A percentile compares a stretch with the other conserved stretches of the same genome.
Conservation (phyloP, 53 echinoderm and acorn worm genomes). For the Hippasteria phrygiana region DNA sequence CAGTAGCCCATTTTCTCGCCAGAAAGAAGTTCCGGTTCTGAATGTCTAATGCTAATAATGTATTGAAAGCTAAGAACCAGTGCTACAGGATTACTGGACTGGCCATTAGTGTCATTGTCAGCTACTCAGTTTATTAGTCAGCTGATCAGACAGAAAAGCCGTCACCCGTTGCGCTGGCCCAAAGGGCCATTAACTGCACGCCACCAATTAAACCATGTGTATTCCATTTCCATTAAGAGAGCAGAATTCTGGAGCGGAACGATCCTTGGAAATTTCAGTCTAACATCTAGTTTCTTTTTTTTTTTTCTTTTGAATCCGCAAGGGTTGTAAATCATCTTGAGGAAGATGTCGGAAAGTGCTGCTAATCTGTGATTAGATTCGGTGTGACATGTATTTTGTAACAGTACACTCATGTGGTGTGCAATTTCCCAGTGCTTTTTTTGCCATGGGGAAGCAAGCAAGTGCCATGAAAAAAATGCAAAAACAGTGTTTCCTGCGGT, state of each 20-base stretch:
- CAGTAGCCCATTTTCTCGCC: no score
- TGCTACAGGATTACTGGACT: neutral
- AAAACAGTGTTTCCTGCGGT: no score
- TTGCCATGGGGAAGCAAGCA: neutral
- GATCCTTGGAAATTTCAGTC: no score
- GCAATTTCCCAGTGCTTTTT: no score
- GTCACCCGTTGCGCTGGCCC: neutral
- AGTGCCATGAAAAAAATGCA: neutral
- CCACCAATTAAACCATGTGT: neutral
- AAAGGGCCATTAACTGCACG: slow-evolving; percentile 8
- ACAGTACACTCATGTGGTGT: neutral
- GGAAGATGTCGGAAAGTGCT: neutral
- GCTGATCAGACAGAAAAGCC: neutral
- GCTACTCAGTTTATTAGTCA: slow-evolving; percentile 17
- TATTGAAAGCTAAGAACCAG: neutral
- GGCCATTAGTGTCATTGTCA: slow-evolving; percentile 32
- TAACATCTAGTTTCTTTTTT: neutral
- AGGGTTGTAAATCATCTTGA: neutral
- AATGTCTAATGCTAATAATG: slow-evolving; percentile 10
- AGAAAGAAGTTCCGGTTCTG: no score
- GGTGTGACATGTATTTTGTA: neutral
- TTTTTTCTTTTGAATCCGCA: neutral
- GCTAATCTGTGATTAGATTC: neutral
- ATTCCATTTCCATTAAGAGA: neutral
- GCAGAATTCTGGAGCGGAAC: no score